A percentile compares a stretch with the other conserved stretches of the same genome.
phyloP scores from a whole-genome alignment of 2,113 vertebrate species.

The Bostrychus sinensis region DNA sequence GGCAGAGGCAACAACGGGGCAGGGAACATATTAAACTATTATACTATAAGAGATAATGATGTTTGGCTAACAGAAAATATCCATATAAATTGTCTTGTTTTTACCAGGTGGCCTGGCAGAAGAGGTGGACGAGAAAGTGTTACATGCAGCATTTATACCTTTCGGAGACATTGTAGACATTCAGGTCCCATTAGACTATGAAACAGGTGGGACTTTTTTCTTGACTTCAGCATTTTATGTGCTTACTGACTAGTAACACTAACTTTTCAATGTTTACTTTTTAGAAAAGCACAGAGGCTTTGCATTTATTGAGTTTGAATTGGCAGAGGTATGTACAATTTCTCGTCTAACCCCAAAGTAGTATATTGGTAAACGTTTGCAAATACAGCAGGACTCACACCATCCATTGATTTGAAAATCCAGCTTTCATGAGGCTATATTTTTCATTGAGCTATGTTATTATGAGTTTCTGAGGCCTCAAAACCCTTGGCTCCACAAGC shows the following conservation, averaged over 20 bases:
- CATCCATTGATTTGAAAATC: no score
- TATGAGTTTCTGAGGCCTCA: no score
- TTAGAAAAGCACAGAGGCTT: conserved; percentile 98
- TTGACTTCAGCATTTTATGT: not conserved
- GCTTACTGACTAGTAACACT: not conserved
- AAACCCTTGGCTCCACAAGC: no score
- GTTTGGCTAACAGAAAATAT: not conserved
- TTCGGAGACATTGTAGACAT: conserved; percentile 96
- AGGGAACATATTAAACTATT: no score
- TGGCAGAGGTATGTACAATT: conserved; percentile 87
- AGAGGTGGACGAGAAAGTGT: conserved; percentile 94
- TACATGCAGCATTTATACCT: conserved; percentile 95
- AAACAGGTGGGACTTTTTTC: conserved; percentile 83
- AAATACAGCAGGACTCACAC: no score
- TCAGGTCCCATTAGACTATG: conserved; percentile 97
- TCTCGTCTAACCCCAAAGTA: not conserved
- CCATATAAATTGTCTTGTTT: not conserved
- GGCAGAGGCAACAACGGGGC: no score
- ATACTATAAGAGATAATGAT: no score
- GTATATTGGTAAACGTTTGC: no score
- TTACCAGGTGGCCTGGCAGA: conserved; percentile 91
- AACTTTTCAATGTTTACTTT: conserved; percentile 23
- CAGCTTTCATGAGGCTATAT: no score
- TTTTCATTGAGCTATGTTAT: no score
- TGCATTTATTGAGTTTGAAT: conserved; percentile 94